Evolutionary conservation across 2,113 vertebrate genomes (phyloP).

Genomic region (Tragulus kanchil): DNA sequence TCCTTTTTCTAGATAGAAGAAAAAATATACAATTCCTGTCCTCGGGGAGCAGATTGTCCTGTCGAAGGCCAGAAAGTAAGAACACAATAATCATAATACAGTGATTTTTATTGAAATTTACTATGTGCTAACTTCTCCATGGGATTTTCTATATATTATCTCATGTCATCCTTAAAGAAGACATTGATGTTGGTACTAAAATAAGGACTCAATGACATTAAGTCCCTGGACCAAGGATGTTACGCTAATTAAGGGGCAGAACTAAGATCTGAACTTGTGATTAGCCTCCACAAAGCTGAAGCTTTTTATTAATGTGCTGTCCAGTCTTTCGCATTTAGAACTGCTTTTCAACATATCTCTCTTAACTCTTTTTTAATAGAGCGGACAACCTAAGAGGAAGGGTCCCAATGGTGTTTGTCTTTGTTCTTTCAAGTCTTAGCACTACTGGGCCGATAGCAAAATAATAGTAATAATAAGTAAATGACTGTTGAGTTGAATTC

Average conservation of each 20-base stretch:
- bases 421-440: constrained; percentile 34
- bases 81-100: not conserved
- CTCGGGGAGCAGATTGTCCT: no score
- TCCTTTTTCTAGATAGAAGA: not conserved
- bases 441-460: not conserved
- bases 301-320: not conserved
- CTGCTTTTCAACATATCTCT: not conserved
- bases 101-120: not conserved
- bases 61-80: fast-evolving
- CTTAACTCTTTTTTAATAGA: not conserved
- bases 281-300: not conserved
- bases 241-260: not conserved
- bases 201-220: not conserved
- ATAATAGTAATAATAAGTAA: not conserved
- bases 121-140: not conserved
- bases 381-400: not conserved
- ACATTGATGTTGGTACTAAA: not conserved
- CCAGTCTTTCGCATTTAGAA: not conserved
- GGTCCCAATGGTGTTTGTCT: not conserved
- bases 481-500: not conserved
- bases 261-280: not conserved
- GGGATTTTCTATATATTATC: not conserved
- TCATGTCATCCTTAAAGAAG: not conserved
- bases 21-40: constrained; percentile 38
- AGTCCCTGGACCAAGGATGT: not conserved